Conservation (phyloP, 2,113 vertebrate genomes). For the Sakesphorus luctuosus region DNA sequence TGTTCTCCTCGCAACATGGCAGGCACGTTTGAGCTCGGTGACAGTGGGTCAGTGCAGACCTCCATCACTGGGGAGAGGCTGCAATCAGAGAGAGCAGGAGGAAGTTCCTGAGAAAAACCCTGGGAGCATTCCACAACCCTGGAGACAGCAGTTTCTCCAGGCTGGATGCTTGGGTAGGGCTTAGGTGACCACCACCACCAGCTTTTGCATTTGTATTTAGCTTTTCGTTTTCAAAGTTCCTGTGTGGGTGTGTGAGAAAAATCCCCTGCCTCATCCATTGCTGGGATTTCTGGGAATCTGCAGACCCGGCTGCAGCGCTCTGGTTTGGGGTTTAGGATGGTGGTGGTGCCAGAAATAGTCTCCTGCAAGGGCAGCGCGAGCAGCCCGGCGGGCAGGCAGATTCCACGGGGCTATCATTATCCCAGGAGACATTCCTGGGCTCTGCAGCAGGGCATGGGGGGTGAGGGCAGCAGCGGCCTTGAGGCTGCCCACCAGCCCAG, state of each 20-base stretch:
- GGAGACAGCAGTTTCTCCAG: not conserved
- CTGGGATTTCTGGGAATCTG: conserved; percentile 14
- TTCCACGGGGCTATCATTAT: conserved; percentile 11
- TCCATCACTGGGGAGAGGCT: not conserved
- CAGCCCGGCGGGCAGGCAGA: accelerated
- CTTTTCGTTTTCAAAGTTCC: not conserved
- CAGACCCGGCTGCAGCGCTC: not conserved
- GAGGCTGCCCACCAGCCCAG: not conserved
- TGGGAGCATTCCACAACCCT: not conserved
- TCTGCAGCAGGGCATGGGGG: accelerated
- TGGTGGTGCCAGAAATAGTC: not conserved
- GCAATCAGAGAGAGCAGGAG: not conserved
- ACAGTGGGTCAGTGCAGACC: not conserved
- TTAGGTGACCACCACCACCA: not conserved
- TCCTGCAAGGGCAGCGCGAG: not conserved
- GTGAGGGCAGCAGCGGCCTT: not conserved
- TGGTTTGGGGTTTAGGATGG: not conserved
- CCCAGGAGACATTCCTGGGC: conserved; percentile 11
- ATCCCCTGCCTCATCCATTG: not conserved
- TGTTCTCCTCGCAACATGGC: not conserved
- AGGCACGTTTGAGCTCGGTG: not conserved
- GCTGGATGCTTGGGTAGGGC: not conserved
- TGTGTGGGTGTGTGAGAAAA: conserved; percentile 20
- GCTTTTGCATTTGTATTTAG: not conserved
- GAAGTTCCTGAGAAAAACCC: not conserved